phyloP scores from a whole-genome alignment of 2,797 vertebrate genomes.

The Taenioides sp. region DNA sequence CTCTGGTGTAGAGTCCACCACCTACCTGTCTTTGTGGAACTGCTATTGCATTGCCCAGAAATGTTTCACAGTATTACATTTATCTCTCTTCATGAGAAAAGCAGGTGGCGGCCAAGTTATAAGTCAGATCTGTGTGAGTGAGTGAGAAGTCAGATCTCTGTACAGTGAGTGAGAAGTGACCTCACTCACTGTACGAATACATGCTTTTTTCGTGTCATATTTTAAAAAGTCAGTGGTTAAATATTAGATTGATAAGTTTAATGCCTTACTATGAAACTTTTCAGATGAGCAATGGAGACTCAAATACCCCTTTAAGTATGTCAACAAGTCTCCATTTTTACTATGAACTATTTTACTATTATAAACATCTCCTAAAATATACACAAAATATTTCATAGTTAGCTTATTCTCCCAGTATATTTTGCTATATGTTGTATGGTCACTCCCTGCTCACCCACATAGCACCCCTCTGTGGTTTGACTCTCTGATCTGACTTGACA shows the following conservation, averaged over 20 bases:
- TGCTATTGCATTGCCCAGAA: neutral
- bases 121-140: no score
- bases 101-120: no score
- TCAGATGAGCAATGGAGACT: no score
- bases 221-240: no score
- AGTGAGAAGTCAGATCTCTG: no score
- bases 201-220: neutral
- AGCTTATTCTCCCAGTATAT: no score
- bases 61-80: neutral
- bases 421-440: neutral
- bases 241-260: no score
- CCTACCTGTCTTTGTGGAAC: neutral
- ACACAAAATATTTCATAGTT: no score
- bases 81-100: no score
- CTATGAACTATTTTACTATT: neutral
- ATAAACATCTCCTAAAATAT: no score
- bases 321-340: neutral
- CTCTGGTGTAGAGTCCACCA: neutral
- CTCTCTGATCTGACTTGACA: constrained; percentile 85
- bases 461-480: constrained; percentile 53
- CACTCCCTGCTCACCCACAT: constrained; percentile 27
- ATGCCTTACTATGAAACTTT: no score
- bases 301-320: neutral
- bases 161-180: no score
- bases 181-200: neutral